phyloP scores from a whole-genome alignment of 23 tunicate genomes.

The Styela clava region DNA sequence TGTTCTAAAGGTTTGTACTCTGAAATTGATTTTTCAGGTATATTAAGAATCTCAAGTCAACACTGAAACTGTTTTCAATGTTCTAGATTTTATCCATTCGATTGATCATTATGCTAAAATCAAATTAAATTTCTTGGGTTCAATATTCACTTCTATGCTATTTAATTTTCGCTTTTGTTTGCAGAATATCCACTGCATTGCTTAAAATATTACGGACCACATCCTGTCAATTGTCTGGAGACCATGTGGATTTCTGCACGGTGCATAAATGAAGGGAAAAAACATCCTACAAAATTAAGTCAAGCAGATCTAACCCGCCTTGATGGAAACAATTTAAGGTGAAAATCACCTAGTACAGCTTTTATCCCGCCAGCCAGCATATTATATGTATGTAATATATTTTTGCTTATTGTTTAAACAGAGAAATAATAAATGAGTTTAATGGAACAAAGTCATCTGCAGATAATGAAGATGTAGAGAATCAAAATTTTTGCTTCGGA shows the following conservation, averaged over 20 bases:
- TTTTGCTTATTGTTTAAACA: background rate
- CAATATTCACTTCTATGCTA: background rate
- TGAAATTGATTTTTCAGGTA: too few relatives aligned
- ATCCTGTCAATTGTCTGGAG: slow-evolving; percentile 17
- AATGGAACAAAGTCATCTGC: background rate
- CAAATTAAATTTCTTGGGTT: too few relatives aligned
- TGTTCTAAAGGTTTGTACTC: too few relatives aligned
- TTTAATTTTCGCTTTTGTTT: background rate
- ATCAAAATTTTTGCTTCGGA: slow-evolving; percentile 15
- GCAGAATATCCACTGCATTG: slow-evolving; percentile 20
- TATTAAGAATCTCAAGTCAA: too few relatives aligned
- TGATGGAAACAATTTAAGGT: slow-evolving; percentile 13
- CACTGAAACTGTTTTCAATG: too few relatives aligned
- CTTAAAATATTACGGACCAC: slow-evolving; percentile 13
- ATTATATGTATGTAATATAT: background rate
- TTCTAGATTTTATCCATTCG: too few relatives aligned
- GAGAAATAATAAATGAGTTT: slow-evolving; percentile 5
- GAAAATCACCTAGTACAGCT: background rate
- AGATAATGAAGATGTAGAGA: slow-evolving; percentile 6
- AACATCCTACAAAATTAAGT: slow-evolving; percentile 9
- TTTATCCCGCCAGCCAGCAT: too few relatives aligned
- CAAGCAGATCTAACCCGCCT: background rate
- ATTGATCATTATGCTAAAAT: too few relatives aligned
- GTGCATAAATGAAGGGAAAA: slow-evolving; percentile 7
- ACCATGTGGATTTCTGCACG: slow-evolving; percentile 5